Percentiles rank a stretch among this genome's conserved stretches.
These are phyloP conservation scores for Ovis aries DNA, from an alignment of 2,113 vertebrate genomes.

Conservation along the genomic window DNA sequence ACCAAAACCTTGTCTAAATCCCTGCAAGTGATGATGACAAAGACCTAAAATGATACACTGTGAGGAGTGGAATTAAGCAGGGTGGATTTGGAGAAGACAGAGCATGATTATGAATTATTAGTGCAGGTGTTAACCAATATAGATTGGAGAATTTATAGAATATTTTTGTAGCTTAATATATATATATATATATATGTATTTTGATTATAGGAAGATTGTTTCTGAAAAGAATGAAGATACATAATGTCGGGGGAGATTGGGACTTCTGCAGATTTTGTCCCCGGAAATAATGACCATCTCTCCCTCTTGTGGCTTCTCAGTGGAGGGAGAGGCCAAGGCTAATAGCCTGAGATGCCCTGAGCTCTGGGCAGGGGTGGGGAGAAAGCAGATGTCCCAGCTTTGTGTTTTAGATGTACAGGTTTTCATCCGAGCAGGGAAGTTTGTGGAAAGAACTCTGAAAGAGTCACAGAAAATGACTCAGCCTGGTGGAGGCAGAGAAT, in stretches of 20 bases:
- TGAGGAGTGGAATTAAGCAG: accelerated
- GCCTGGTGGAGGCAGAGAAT: accelerated
- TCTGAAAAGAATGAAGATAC: not conserved
- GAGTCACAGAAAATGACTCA: no score
- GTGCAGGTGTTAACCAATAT: no score
- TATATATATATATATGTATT: not conserved
- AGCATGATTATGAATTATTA: accelerated
- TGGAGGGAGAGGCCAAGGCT: accelerated
- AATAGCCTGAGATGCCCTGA: not conserved
- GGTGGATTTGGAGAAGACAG: not conserved
- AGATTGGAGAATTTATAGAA: no score
- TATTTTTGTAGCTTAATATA: not conserved
- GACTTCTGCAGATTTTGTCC: not conserved
- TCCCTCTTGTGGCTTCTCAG: accelerated
- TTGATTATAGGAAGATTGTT: not conserved
- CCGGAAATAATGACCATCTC: accelerated
- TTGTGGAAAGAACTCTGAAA: accelerated
- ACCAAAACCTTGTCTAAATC: not conserved
- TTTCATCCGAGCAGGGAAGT: accelerated
- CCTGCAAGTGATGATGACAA: not conserved
- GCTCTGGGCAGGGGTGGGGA: not conserved
- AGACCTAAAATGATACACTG: no score
- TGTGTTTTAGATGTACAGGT: accelerated
- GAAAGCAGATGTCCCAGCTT: accelerated
- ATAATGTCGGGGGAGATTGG: not conserved